Conservation (phyloP, 37 sponge, comb jelly and placozoan species). For the Oopsacas minuta region DNA sequence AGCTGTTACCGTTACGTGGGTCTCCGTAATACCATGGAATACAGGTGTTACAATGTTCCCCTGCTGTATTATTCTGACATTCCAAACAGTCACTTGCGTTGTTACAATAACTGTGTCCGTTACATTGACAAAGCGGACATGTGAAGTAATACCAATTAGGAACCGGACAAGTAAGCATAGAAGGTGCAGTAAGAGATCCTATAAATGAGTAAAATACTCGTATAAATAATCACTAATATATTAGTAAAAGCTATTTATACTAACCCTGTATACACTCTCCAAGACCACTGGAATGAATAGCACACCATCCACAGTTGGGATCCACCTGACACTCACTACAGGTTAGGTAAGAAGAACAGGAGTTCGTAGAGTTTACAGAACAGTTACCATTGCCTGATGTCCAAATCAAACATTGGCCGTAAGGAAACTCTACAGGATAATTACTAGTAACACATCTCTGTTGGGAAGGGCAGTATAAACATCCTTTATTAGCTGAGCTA, state of each 20-base stretch:
- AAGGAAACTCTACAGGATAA: not conserved
- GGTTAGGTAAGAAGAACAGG: not conserved
- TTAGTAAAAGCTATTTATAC: not conserved
- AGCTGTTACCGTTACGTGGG: not conserved
- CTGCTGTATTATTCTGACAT: not conserved
- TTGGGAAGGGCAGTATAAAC: conserved; percentile 12
- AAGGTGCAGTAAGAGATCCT: not conserved
- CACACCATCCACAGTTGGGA: not conserved
- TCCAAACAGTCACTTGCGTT: not conserved
- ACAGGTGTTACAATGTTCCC: not conserved
- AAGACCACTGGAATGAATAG: not conserved
- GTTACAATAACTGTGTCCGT: conserved; percentile 11
- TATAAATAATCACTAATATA: too few species aligned
- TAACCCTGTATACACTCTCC: not conserved
- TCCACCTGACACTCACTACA: not conserved
- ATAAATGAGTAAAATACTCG: not conserved
- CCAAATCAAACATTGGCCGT: not conserved
- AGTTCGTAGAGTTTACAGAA: not conserved
- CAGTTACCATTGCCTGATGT: not conserved
- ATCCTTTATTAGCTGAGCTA: not conserved
- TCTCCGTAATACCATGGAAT: not conserved
- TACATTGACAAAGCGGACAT: not conserved
- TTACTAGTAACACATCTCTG: not conserved
- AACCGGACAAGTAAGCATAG: not conserved
- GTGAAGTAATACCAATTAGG: not conserved